These are phyloP conservation scores for Perca schrenkii DNA, from an alignment of 2,113 vertebrate species.

Conservation along the genomic window DNA sequence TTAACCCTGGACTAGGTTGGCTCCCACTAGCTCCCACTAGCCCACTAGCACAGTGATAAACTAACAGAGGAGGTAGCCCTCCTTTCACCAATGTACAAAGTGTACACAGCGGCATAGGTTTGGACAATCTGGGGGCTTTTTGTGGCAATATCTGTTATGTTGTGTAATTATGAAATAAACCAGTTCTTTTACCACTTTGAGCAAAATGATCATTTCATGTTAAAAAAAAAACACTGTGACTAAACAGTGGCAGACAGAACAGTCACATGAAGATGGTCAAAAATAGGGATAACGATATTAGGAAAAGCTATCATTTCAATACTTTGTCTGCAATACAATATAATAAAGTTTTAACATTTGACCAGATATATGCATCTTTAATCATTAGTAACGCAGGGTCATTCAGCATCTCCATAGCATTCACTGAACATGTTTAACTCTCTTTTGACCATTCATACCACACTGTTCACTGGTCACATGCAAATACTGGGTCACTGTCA, in stretches of 20 bases:
- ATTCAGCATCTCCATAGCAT: background rate
- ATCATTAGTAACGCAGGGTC: background rate
- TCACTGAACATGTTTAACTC: background rate
- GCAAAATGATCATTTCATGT: background rate
- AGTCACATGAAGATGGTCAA: background rate
- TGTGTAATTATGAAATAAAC: conserved; percentile 8
- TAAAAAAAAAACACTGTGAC: conserved; percentile 24
- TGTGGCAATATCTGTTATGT: background rate
- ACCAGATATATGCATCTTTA: background rate
- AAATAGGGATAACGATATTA: background rate
- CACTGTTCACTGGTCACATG: background rate
- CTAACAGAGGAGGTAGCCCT: conserved; percentile 36
- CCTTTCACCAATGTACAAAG: conserved; percentile 11
- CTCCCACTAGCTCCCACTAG: conserved; percentile 55
- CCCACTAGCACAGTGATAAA: conserved; percentile 55
- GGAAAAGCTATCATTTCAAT: background rate
- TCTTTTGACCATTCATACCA: background rate
- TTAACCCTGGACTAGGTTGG: conserved; percentile 74
- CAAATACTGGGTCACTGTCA: conserved; percentile 1
- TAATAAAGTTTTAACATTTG: background rate
- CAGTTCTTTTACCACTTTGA: background rate
- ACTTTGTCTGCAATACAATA: background rate
- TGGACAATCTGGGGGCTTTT: background rate
- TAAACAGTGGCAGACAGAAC: no score
- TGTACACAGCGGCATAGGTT: background rate